Evolutionary conservation across 2,797 vertebrate species (phyloP).

Genomic region (Protosalanx chinensis): DNA sequence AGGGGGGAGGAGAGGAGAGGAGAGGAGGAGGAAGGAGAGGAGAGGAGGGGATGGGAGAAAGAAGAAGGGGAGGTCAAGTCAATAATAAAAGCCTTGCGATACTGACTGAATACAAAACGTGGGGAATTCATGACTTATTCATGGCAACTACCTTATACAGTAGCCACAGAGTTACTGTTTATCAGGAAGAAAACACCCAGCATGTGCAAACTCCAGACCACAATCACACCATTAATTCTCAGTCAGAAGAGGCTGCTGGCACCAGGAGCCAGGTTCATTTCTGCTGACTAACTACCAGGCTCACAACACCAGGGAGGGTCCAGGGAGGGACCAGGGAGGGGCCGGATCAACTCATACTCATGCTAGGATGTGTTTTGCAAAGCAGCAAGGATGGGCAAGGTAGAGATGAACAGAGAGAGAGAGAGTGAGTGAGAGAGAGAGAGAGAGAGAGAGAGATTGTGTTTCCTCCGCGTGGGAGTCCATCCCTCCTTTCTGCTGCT

Average conservation of each 20-base stretch:
- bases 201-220: conserved; percentile 46
- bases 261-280: conserved; percentile 48
- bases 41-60: too few species aligned
- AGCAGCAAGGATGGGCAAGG: background rate
- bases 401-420: conserved; percentile 12
- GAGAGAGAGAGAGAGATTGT: conserved; percentile 14
- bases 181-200: conserved; percentile 18
- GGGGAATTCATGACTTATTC: background rate
- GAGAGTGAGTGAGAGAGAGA: background rate
- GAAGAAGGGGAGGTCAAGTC: background rate
- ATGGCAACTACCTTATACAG: background rate
- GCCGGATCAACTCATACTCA: conserved; percentile 20
- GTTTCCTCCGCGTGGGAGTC: conserved; percentile 24
- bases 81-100: background rate
- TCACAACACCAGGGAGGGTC: conserved; percentile 22
- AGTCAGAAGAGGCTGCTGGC: conserved; percentile 47
- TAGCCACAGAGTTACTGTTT: background rate
- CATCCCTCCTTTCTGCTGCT: conserved; percentile 8
- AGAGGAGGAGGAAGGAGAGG: too few species aligned
- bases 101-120: background rate
- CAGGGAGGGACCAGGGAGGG: conserved; percentile 20
- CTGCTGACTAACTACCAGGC: conserved; percentile 33
- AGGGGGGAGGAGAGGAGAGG: too few species aligned
- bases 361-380: background rate
- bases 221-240: conserved; percentile 47